phyloP scores from a whole-genome alignment of 2,113 vertebrate genomes.

The Melanerpes aurifrons region DNA sequence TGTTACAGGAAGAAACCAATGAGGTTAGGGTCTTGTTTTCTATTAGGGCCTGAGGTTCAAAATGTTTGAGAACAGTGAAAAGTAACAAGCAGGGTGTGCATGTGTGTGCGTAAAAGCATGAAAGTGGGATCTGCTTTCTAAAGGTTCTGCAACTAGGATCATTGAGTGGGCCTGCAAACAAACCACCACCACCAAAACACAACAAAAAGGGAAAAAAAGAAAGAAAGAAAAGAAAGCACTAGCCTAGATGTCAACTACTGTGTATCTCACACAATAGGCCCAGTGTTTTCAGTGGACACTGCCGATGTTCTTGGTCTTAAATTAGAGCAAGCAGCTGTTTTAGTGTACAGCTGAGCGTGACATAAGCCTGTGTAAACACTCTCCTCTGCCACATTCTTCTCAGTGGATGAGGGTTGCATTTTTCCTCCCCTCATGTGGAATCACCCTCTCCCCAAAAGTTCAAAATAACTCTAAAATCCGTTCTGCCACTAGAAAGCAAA shows the following conservation, averaged over 20 bases:
- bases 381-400: constrained; percentile 35
- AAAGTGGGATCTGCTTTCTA: background rate
- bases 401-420: constrained; percentile 1
- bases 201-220: no score
- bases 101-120: background rate
- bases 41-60: background rate
- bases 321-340: constrained; percentile 70
- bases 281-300: constrained; percentile 44
- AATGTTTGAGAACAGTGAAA: background rate
- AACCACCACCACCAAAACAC: no score
- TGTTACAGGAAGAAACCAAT: background rate
- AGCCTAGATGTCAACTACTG: background rate
- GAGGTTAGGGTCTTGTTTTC: background rate
- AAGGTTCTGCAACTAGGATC: background rate
- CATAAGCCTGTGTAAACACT: constrained; percentile 60
- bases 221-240: background rate
- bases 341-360: constrained; percentile 63
- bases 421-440: background rate
- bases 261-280: constrained; percentile 51
- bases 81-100: background rate
- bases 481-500: background rate
- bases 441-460: background rate
- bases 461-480: background rate
- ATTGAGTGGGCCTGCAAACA: background rate
- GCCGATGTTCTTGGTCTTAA: constrained; percentile 43